These are phyloP conservation scores for Meliscaeva auricollis DNA, from an alignment of 2,888 invertebrate species.

Conservation along the genomic window DNA sequence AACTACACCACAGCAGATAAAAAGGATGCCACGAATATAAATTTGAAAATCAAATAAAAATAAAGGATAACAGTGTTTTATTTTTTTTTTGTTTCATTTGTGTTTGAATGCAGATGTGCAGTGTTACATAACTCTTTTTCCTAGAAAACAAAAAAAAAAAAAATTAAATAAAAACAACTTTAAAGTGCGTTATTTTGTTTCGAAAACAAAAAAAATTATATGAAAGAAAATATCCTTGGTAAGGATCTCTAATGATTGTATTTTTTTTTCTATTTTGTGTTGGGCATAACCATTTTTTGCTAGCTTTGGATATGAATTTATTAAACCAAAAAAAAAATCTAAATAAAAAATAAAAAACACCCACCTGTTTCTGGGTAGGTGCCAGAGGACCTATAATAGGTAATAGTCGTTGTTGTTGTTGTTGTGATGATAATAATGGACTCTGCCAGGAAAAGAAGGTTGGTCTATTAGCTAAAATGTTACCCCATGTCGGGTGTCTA, in stretches of 20 bases:
- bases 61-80: slow-evolving; percentile 7
- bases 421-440: slow-evolving; percentile 2
- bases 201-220: background rate
- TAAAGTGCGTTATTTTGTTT: slow-evolving; percentile 24
- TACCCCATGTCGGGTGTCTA: background rate
- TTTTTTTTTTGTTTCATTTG: background rate
- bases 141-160: background rate
- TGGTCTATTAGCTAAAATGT: slow-evolving; percentile 48
- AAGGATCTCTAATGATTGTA: slow-evolving; percentile 6
- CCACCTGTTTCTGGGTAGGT: slow-evolving; percentile 63
- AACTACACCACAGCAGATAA: too few relatives aligned
- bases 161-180: background rate
- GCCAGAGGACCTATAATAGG: background rate
- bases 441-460: slow-evolving; percentile 10
- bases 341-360: slow-evolving; percentile 33
- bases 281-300: slow-evolving; percentile 51
- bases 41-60: background rate
- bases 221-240: slow-evolving; percentile 1
- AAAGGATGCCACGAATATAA: slow-evolving; percentile 19
- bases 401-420: background rate
- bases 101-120: slow-evolving; percentile 34
- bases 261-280: slow-evolving; percentile 1
- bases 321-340: slow-evolving; percentile 6
- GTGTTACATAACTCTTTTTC: slow-evolving; percentile 65
- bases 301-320: slow-evolving; percentile 12